A percentile compares a stretch with the other conserved stretches of the same genome.
Conservation (phyloP, 1,140 invertebrate species). For the Achroia grisella region DNA sequence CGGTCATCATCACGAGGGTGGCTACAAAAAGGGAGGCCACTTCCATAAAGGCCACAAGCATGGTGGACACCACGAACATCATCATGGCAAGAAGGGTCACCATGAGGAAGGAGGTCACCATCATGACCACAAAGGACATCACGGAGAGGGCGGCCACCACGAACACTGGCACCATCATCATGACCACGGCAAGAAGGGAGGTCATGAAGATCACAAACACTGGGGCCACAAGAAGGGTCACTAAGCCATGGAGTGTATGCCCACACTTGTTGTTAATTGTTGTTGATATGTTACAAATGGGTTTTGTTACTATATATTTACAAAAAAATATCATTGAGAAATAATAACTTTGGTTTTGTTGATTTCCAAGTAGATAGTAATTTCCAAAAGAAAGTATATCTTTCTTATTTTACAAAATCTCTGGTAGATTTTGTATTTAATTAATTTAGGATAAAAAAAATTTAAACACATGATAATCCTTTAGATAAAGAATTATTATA, state of each 20-base stretch:
- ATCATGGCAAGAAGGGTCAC: conserved; percentile 58
- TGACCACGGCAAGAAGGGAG: conserved; percentile 77
- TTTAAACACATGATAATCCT: too few relatives aligned
- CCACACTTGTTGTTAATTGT: conserved; percentile 31
- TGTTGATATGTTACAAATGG: conserved; percentile 32
- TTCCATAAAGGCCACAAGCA: conserved; percentile 82
- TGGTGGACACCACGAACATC: conserved; percentile 70
- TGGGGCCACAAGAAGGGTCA: conserved; percentile 74
- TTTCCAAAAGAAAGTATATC: too few relatives aligned
- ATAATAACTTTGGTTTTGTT: too few relatives aligned
- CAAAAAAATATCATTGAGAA: conserved; percentile 2
- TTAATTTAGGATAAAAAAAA: too few relatives aligned
- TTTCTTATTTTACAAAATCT: too few relatives aligned
- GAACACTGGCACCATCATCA: conserved; percentile 75
- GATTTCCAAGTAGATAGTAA: too few relatives aligned
- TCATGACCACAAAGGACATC: conserved; percentile 74
- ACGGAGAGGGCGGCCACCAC: conserved; percentile 64
- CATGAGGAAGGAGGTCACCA: conserved; percentile 70
- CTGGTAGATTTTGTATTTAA: too few relatives aligned
- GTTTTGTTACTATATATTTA: conserved; percentile 39
- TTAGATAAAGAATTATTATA: too few relatives aligned
- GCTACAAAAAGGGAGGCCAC: conserved; percentile 77
- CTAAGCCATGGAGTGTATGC: conserved; percentile 52
- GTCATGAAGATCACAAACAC: conserved; percentile 72
- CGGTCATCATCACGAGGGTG: conserved; percentile 78